phyloP scores from a whole-genome alignment of 2,797 vertebrate species.

The Aselliscus stoliczkanus region DNA sequence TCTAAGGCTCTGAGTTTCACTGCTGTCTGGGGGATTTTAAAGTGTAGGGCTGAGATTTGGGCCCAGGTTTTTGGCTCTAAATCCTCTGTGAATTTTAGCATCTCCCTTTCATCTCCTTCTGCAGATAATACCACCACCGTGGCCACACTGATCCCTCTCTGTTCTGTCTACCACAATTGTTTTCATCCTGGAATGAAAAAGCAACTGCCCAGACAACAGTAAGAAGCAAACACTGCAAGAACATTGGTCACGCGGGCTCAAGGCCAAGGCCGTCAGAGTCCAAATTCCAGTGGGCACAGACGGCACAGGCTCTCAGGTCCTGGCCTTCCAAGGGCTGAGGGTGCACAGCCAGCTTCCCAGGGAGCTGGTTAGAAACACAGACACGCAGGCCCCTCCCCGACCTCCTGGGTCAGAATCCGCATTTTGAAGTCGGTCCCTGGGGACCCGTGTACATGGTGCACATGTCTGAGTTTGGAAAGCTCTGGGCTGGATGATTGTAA shows the following conservation, averaged over 20 bases:
- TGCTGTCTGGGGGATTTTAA: neutral
- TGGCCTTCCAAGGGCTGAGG: neutral
- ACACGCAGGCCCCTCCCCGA: neutral
- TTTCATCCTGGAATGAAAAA: neutral
- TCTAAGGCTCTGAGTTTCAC: neutral
- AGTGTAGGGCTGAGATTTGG: neutral
- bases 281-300: accelerated
- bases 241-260: neutral
- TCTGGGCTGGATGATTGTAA: too few relatives aligned
- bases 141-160: neutral
- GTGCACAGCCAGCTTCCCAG: neutral
- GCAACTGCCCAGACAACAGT: neutral
- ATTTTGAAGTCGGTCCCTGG: neutral
- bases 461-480: neutral
- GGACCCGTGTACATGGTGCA: accelerated
- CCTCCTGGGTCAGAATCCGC: neutral
- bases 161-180: neutral
- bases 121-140: neutral
- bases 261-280: neutral
- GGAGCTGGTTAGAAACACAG: neutral
- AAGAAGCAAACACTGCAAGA: neutral
- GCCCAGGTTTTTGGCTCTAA: neutral
- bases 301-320: neutral
- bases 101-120: too few relatives aligned
- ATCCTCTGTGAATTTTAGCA: neutral